Evolutionary conservation across 2,113 vertebrate genomes (phyloP), one percentile per base, ranked within the genome.

Genomic region (Anas platyrhynchos): DNA sequence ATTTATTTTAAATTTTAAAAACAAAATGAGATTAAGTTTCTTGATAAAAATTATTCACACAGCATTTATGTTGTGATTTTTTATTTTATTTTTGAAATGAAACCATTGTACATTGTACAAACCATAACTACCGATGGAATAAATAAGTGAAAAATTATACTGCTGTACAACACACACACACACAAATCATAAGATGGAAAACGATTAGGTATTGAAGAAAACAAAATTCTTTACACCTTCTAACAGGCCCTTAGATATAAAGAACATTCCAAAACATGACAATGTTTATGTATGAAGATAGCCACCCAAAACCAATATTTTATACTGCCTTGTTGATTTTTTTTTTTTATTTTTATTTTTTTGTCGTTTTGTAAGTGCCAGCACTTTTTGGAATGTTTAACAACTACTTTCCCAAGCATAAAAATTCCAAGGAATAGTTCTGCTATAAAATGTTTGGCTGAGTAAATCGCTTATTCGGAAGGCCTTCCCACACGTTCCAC

Each of bases 101-200:
- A 98, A 98, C 97, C 98, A 98, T 98, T 98, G 98, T 98, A 98
- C 98, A 98, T 98, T 98, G 98, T 99, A 99, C 99, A 99, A 99
- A 99, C 98, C 98, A 99, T 99, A 98, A 98, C 98, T 99, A 99
- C 98, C 95, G 98, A 99, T 99, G 98, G 98, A 99, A 99, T 99
- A 99, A 99, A 99, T 99, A 99, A 99, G 98, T 99, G 98, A 98
- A 98, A 98, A 98, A 98, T 98, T 98, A 98, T 98, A 99, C 98
- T 99, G 98, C 98, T 98, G 98, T 98, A 98, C 99, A 99, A 98
- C 98, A 98, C 99, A 98, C 98, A 98, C 97, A 96, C 97, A 97
- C 97, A 98, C 96, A 98, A 98, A 98, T 98, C 68, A 48, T 97
- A 97, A 96, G 98, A 98, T 98, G 97, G 97, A 98, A 96, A 97